Conservation (phyloP, 2,888 invertebrate genomes). For the Cinara cedri region DNA sequence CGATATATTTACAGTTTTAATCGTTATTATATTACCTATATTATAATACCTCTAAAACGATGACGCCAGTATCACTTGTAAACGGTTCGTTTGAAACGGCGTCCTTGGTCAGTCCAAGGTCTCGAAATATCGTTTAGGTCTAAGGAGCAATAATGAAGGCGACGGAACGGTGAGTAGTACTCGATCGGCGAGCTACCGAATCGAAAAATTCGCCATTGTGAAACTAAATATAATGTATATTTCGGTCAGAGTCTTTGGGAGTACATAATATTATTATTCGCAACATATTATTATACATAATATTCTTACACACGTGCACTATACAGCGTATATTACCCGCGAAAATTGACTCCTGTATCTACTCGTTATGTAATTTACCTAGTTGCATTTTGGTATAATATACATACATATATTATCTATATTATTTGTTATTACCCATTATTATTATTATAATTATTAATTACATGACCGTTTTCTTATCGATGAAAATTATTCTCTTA, state of each 20-base stretch:
- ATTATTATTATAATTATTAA: constrained; percentile 8
- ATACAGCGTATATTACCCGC: background rate
- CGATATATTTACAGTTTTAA: background rate
- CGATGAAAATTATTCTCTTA: background rate
- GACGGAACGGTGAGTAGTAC: constrained; percentile 27
- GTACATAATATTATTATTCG: background rate
- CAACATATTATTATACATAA: background rate
- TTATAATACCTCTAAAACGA: background rate
- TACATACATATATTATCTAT: background rate
- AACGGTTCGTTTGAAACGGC: constrained; percentile 30
- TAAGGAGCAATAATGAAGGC: constrained; percentile 40
- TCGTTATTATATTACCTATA: background rate
- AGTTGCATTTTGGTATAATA: no score
- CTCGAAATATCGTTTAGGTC: constrained; percentile 29
- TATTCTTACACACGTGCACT: background rate
- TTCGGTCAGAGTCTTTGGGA: background rate
- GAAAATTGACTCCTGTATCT: background rate
- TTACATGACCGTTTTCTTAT: background rate
- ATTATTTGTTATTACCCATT: background rate
- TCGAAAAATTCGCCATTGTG: background rate
- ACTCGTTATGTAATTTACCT: no score
- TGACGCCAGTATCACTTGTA: background rate
- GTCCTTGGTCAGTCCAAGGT: constrained; percentile 41
- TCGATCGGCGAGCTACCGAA: constrained; percentile 17
- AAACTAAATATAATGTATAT: background rate